Base-by-base conservation (phyloP, 2,113 vertebrate species). In the Oncorhynchus masou region DNA sequence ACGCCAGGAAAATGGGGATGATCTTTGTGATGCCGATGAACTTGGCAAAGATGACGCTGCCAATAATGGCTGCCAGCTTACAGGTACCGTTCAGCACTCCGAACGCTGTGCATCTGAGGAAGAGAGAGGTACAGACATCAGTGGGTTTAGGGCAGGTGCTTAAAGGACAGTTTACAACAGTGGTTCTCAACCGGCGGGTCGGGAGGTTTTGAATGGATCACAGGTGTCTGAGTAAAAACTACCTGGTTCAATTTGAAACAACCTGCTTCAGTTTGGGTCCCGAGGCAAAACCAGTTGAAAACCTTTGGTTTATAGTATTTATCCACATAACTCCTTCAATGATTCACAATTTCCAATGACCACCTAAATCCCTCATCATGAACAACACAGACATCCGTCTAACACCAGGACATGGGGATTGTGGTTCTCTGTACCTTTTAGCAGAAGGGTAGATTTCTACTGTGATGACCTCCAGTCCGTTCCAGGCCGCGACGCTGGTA, bases 11-110 rank as follows among this genome's bases (percentile, higher is more conserved):
- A 86, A 99, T 98, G 84, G 97, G 98, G 79, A 99, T 81, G 79
- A 98, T 96, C 88, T 97, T 96, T 9, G 97, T 98, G 85, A 99
- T 92, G 73, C 96, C 95, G 12, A 99, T 95, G 1, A 99, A 98
- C 68, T 96, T 96, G 69, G 97, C 95, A 31, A 99, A 99, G 87
- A 98, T 95, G n/a, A 95, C 96, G 85, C 96, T 98, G 84, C 96
- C 96, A 68, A 99, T 76, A 79, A 99, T 96, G 87, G 97, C 96
- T 0, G 94, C 97, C 59, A 99, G 90, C 91, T 98, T 99, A 80
- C 96, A 96, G 74, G 97, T 83, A 13, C 94, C 96, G 0, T 97
- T 99, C 81, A 99, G 94, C 89, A 99, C 95, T 25, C 98, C 96
- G 27, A 98, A 99, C 1, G 97, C 97, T 0, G 97, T 99, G 74